These are phyloP conservation scores for Resseliella maxima DNA, from an alignment of 2,888 invertebrate species.

Conservation along the genomic window DNA sequence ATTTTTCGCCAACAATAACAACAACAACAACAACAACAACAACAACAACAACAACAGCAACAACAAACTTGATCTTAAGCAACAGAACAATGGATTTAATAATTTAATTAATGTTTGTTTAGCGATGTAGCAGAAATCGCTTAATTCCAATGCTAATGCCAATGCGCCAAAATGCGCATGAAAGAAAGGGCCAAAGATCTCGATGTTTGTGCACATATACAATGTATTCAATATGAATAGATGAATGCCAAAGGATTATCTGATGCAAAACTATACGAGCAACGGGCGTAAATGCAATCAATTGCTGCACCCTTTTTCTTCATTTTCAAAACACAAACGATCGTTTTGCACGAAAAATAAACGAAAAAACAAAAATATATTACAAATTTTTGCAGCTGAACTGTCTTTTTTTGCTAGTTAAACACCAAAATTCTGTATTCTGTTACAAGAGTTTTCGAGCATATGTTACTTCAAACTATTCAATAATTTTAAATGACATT, in stretches of 20 bases:
- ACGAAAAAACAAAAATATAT: background rate
- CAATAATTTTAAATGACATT: conserved; percentile 3
- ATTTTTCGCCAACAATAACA: background rate
- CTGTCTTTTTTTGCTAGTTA: background rate
- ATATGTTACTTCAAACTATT: background rate
- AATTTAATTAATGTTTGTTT: conserved; percentile 43
- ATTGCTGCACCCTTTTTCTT: conserved; percentile 32
- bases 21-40: background rate
- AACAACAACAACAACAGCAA: background rate
- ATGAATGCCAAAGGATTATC: conserved; percentile 19
- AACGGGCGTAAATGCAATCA: conserved; percentile 36
- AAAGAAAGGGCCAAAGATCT: conserved; percentile 11
- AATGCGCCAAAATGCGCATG: background rate
- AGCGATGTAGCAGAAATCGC: background rate
- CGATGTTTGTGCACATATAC: background rate
- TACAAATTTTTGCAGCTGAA: conserved; percentile 17
- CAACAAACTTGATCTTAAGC: background rate
- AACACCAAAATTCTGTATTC: background rate
- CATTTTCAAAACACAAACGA: background rate
- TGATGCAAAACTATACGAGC: background rate
- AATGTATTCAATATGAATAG: background rate
- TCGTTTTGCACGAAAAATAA: background rate
- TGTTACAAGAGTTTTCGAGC: background rate
- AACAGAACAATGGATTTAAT: conserved; percentile 47
- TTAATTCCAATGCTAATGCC: background rate